phyloP scores from a whole-genome alignment of 2,888 invertebrate genomes.

The Mycalesis mineus region DNA sequence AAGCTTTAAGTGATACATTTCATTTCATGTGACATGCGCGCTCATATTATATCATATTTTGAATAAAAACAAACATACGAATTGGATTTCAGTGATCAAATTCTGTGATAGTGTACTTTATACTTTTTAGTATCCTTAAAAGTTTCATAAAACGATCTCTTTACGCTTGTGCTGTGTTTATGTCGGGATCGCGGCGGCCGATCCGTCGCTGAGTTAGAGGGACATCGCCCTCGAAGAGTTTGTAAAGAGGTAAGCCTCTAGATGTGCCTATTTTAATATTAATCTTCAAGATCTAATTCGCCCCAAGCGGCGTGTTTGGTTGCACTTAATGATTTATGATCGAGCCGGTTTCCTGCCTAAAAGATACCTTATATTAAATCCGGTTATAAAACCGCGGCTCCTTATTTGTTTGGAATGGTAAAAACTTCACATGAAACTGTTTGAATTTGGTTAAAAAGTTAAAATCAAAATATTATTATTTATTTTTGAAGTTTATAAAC shows the following conservation, averaged over 20 bases:
- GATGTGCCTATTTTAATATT: conserved; percentile 17
- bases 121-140: conserved; percentile 35
- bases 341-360: neutral
- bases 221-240: conserved; percentile 73
- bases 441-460: neutral
- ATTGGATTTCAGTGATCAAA: conserved; percentile 70
- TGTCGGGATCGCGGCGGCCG: conserved; percentile 69
- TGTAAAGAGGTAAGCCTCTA: conserved; percentile 58
- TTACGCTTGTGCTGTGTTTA: conserved; percentile 74
- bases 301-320: neutral
- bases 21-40: conserved; percentile 64
- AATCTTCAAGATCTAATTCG: neutral
- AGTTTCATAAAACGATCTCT: conserved; percentile 46
- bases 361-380: neutral
- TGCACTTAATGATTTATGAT: conserved; percentile 31
- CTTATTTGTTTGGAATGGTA: neutral
- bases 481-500: neutral
- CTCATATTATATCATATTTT: conserved; percentile 54
- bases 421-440: neutral
- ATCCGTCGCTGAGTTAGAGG: conserved; percentile 59
- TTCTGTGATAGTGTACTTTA: conserved; percentile 53
- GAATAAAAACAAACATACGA: conserved; percentile 64
- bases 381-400: neutral
- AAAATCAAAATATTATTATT: neutral
- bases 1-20: conserved; percentile 31